Percentiles rank a stretch among this genome's conserved stretches.
These are phyloP conservation scores for Dryobotodes eremita DNA, from an alignment of 2,888 invertebrate genomes.

Conservation along the genomic window DNA sequence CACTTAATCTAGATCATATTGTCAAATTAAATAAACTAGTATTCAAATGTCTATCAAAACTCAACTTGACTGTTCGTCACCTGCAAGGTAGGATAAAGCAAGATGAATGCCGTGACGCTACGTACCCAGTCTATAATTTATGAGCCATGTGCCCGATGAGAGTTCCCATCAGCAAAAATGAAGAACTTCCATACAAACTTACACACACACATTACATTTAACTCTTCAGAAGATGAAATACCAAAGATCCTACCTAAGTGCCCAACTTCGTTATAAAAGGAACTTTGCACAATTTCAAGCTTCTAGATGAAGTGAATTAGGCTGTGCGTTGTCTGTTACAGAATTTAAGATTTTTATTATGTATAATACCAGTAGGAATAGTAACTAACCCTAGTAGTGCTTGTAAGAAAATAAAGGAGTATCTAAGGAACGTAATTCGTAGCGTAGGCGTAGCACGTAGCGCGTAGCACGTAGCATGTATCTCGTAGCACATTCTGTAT, in stretches of 20 bases:
- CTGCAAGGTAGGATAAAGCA: neutral
- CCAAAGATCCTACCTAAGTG: no score
- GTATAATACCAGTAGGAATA: neutral
- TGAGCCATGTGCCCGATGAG: neutral
- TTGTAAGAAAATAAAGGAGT: neutral
- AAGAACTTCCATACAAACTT: neutral
- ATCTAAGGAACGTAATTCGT: neutral
- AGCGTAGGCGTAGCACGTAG: neutral
- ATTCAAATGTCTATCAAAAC: neutral
- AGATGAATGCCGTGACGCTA: neutral
- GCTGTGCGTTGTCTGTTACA: neutral
- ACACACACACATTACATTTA: neutral
- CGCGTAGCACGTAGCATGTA: no score
- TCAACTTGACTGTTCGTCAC: neutral
- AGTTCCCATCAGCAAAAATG: neutral
- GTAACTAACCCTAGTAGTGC: neutral
- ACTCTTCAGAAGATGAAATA: no score
- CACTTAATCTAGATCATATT: neutral
- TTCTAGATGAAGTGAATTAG: neutral
- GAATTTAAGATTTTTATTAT: neutral
- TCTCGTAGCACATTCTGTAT: neutral
- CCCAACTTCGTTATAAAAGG: no score
- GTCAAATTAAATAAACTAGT: neutral
- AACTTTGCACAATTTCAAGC: neutral
- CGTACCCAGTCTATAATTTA: neutral